Base-by-base conservation (phyloP, 2,888 invertebrate species). In the Dichetophora obliterata region DNA sequence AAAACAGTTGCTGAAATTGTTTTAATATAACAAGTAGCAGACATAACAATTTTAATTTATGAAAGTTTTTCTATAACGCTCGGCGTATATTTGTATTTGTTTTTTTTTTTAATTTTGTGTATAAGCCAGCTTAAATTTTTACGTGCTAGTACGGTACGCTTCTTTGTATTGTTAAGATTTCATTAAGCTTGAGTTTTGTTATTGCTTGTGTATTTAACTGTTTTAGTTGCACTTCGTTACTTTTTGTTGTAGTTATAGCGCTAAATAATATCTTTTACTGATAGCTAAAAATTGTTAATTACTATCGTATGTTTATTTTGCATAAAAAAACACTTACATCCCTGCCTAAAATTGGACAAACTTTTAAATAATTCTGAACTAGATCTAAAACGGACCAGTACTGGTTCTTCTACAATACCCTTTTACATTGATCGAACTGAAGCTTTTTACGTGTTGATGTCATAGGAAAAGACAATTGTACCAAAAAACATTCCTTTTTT, bases 91-190 rank as follows among this genome's bases (percentile, higher is more conserved):
- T 24, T 24, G 31, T 37, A 19, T 65, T 27, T 31, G 31, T 65
- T 11, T 37, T 37, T 43, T 65, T 11, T 65, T 65, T 43, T 66
- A 34, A 34, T 43, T n/a, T 66, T 43, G n/a, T 66, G n/a, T 31
- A 43, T 9, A 37, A 31, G 65, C 1, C 19, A 5, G 16, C 22
- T 66, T n/a, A 34, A 34, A 9, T 65, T 31, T 65, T 65, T 65
- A 5, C 8, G 5, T 43, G n/a, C n/a, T 19, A 11, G 43, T 37
- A 34, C 43, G 66, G 43, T 43, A 34, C 43, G 43, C 43, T 66
- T 66, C 31, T 66, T 37, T 66, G 9, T 19, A 22, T 22, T 34
- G 66, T 66, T 19, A 43, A 66, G 22, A n/a, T 66, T 66, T 37
- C 43, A 66, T 9, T 66, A 19, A 43, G 19, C 37, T 34, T 1